These are phyloP conservation scores for Pitta sordida DNA, from an alignment of 2,113 vertebrate species.

Conservation along the genomic window DNA sequence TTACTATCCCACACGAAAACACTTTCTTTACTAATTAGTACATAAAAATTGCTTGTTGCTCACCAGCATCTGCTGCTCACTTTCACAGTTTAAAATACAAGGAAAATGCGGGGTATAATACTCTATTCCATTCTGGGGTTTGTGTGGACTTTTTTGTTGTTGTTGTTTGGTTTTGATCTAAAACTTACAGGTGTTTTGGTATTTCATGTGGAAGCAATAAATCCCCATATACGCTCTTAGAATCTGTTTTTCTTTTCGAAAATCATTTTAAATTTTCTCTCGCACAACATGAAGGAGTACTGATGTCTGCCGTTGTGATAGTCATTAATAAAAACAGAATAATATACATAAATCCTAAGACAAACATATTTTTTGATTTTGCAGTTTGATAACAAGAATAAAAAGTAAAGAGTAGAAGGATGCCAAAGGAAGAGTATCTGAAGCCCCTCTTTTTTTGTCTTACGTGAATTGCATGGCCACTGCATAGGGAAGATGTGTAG, in stretches of 20 bases:
- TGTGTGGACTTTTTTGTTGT: no score
- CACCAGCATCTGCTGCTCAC: neutral
- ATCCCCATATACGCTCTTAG: accelerated
- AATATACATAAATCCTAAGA: neutral
- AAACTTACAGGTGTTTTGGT: neutral
- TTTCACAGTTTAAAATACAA: neutral
- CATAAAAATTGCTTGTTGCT: neutral
- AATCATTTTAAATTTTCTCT: neutral
- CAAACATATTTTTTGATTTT: neutral
- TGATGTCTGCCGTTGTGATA: neutral
- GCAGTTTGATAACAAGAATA: neutral
- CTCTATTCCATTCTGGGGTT: neutral
- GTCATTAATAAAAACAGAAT: neutral
- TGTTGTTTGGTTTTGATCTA: neutral
- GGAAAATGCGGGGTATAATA: neutral
- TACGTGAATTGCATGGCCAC: neutral
- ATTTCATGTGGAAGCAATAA: neutral
- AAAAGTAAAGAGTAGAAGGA: neutral
- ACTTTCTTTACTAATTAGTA: neutral
- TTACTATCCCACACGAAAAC: neutral
- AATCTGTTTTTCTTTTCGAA: neutral
- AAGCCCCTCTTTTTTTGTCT: neutral
- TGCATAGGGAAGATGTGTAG: neutral
- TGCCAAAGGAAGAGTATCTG: neutral
- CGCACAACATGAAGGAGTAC: accelerated